Conservation (phyloP, 2,797 vertebrate genomes). For the Champsocephalus esox region DNA sequence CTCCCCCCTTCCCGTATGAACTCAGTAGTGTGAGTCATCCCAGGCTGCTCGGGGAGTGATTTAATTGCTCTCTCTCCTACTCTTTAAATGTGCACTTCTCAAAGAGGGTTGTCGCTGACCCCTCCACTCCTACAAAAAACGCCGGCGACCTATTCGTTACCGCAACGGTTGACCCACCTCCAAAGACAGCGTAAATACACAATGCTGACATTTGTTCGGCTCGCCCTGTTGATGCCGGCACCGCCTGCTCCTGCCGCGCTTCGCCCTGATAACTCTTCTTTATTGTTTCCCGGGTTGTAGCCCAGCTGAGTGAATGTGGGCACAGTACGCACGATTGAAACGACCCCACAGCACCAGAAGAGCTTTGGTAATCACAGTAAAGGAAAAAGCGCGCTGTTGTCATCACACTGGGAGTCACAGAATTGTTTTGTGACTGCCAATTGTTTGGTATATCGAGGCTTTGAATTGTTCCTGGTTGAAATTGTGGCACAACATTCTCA, state of each 20-base stretch:
- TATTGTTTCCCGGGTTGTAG: constrained; percentile 42
- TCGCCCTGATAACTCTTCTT: constrained; percentile 53
- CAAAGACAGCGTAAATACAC: constrained; percentile 46
- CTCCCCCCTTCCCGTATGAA: constrained; percentile 58
- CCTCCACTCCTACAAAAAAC: constrained; percentile 46
- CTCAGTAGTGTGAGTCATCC: constrained; percentile 75
- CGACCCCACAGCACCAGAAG: constrained; percentile 37
- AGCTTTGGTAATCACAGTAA: constrained; percentile 64
- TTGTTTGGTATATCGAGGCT: constrained; percentile 24
- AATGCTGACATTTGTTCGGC: constrained; percentile 37
- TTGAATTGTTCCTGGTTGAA: constrained; percentile 33
- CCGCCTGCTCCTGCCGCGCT: constrained; percentile 33
- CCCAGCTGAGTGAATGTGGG: constrained; percentile 43
- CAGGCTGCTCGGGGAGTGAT: constrained; percentile 72
- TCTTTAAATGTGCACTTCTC: constrained; percentile 48
- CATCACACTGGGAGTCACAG: constrained; percentile 37
- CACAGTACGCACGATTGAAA: constrained; percentile 38
- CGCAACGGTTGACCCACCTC: constrained; percentile 50
- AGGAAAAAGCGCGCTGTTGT: constrained; percentile 10
- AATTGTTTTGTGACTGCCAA: constrained; percentile 40
- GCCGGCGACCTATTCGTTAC: constrained; percentile 57
- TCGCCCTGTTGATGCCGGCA: constrained; percentile 41
- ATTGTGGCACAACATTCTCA: constrained; percentile 4
- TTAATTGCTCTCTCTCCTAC: constrained; percentile 77
- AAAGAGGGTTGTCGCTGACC: constrained; percentile 65